Conservation (phyloP, 2,888 invertebrate genomes). For the Acrobasis suavella region DNA sequence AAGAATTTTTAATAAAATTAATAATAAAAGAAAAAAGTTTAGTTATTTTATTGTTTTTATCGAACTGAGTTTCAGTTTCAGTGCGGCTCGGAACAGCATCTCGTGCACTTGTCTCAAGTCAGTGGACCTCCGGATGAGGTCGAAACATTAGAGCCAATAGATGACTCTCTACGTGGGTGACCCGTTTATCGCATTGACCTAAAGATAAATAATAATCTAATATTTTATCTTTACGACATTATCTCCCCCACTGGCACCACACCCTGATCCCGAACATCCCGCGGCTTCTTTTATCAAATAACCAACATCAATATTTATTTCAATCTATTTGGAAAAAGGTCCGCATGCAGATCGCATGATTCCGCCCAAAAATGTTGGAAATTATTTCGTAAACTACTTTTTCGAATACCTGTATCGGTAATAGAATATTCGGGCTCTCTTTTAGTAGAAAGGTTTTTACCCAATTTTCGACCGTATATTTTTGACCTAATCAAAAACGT, state of each 20-base stretch:
- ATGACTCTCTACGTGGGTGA: too few relatives aligned
- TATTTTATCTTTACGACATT: not conserved
- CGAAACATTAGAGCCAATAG: too few relatives aligned
- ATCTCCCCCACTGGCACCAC: slow-evolving; percentile 29
- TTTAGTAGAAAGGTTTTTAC: not conserved
- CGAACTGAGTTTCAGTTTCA: too few relatives aligned
- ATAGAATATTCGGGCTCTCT: slow-evolving; percentile 1
- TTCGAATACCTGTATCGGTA: slow-evolving; percentile 12
- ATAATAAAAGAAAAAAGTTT: too few relatives aligned
- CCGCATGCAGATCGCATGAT: slow-evolving; percentile 30
- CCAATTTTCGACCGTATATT: not conserved
- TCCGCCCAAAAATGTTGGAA: slow-evolving; percentile 28
- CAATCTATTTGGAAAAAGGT: slow-evolving; percentile 47
- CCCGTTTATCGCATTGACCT: not conserved
- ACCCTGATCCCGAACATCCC: slow-evolving; percentile 31
- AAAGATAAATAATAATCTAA: too few relatives aligned
- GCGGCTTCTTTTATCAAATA: slow-evolving; percentile 51
- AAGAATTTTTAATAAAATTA: too few relatives aligned
- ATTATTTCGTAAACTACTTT: slow-evolving; percentile 27
- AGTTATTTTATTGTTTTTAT: too few relatives aligned
- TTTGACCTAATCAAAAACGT: too few relatives aligned
- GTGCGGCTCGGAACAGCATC: too few relatives aligned
- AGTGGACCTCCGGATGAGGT: too few relatives aligned
- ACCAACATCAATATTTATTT: slow-evolving; percentile 53
- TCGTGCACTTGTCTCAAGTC: too few relatives aligned